Conservation (phyloP, 2,888 invertebrate genomes). For the Sclerodermus sp. region DNA sequence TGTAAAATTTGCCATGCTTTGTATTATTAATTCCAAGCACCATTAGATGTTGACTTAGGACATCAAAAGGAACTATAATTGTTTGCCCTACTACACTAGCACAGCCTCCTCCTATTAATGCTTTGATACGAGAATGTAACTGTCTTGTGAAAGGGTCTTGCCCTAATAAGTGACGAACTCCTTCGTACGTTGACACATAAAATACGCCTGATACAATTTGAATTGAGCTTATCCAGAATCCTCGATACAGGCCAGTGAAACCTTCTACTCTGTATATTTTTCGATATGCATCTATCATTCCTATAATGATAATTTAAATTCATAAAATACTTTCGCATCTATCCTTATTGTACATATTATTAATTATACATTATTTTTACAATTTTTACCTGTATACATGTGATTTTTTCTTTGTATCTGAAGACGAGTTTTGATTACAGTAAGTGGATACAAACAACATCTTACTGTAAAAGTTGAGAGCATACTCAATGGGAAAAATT, state of each 20-base stretch:
- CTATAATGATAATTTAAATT: slow-evolving; percentile 45
- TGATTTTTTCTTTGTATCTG: slow-evolving; percentile 84
- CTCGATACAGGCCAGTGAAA: slow-evolving; percentile 83
- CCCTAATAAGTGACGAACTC: slow-evolving; percentile 78
- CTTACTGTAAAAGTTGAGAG: slow-evolving; percentile 81
- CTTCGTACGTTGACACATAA: slow-evolving; percentile 94
- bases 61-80: slow-evolving; percentile 94
- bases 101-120: slow-evolving; percentile 85
- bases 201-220: slow-evolving; percentile 85
- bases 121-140: slow-evolving; percentile 69
- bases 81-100: slow-evolving; percentile 94
- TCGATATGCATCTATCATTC: slow-evolving; percentile 82
- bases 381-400: slow-evolving; percentile 71
- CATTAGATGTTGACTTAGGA: slow-evolving; percentile 96
- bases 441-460: slow-evolving; percentile 81
- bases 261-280: slow-evolving; percentile 89
- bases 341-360: not conserved
- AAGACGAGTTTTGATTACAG: slow-evolving; percentile 91
- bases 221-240: slow-evolving; percentile 92
- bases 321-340: not conserved
- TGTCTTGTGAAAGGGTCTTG: slow-evolving; percentile 60
- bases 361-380: not conserved
- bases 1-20: slow-evolving; percentile 45
- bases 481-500: slow-evolving; percentile 91
- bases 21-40: slow-evolving; percentile 71